Base-by-base conservation (phyloP, 2,113 vertebrate species). In the Perca fluviatilis region DNA sequence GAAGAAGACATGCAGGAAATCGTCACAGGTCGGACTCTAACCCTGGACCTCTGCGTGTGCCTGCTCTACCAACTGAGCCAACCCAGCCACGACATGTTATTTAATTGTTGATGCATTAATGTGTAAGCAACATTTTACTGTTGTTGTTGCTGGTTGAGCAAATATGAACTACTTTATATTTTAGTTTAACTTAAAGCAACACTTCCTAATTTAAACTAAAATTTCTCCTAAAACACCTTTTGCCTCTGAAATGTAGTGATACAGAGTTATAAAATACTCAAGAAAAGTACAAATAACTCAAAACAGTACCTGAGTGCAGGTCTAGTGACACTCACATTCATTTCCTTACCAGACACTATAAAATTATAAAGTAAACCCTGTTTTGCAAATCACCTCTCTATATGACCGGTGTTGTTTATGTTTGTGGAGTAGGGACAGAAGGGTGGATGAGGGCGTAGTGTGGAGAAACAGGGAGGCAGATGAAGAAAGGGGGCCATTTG, bases 401-500 rank as follows among this genome's bases (percentile, higher is more conserved):
- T 51, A 36, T 15, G 33, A 19, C 2, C 10, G 6, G 21, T 71
- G 47, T 43, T 80, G 70, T 80, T 82, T 91, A 46, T 82, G 75
- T 91, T 89, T 84, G 65, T 72, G 13, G 14, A 79, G 66, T 58
- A 53, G 60, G 60, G 56, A 82, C 71, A 87, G 75, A 70, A 88
- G 68, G 79, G 74, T 57, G 64, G 77, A 54, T 74, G 77, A 66
- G 56, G 75, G 54, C 5, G 58, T 21, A 58, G 67, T 76, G 85
- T 63, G 79, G 76, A 78, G 56, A 71, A 46, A 79, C 46, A 1
- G 58, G 56, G 77, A 72, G 70, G 77, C 80, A 83, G 70, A 88
- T 77, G 56, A 82, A 84, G 70, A 77, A 69, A 90, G 80, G 74
- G 68, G 57, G 68, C 94, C 95, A 96, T 96, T 96, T 96, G 95